Evolutionary conservation across 2,888 invertebrate genomes (phyloP), one percentile per base, ranked within the genome.

Genomic region (Timema podura): DNA sequence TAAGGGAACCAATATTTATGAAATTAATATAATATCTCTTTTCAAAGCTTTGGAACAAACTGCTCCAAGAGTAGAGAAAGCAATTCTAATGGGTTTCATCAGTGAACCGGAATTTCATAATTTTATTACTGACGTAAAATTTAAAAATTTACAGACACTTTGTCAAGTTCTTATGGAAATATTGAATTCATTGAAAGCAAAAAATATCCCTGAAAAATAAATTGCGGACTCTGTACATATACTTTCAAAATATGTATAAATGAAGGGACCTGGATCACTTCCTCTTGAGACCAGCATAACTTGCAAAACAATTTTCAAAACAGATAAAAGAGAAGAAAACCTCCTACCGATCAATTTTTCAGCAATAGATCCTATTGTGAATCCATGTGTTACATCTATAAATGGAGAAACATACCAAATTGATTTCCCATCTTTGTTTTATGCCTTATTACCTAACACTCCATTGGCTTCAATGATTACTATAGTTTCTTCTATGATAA

Each of bases 391-490:
- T 30, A 30, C 30, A 30, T 30, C 30, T 30, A 30, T 30, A 30
- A 30, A 30, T 30, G 30, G 30, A 30, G 30, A 30, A 30, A 30
- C 30, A 30, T 30, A 30, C 30, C 30, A 30, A 30, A 30, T 30
- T 30, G 30, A 30, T 30, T 30, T 30, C 30, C 30, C 30, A 30
- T 30, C 45, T 11, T 61, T 68, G 6, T 68, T 68, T 48, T 48
- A 8, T n/a, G 10, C 68, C 11, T 16, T 68, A 11, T 48, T 48
- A 68, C 59, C 61, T 61, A 61, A 57, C 7, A 61, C 68, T 48
- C 47, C 68, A 5, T 13, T 5, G 1, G 13, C 49, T 13, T 15
- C 68, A 47, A 59, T 61, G 48, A 30, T 61, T 48, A 10, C 49
- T 5, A 54, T 61, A 11, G 44, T 30, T 48, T 47, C 68, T 48